Base-by-base conservation (phyloP, 1,140 invertebrate genomes). In the Drosophila subpulchrella region DNA sequence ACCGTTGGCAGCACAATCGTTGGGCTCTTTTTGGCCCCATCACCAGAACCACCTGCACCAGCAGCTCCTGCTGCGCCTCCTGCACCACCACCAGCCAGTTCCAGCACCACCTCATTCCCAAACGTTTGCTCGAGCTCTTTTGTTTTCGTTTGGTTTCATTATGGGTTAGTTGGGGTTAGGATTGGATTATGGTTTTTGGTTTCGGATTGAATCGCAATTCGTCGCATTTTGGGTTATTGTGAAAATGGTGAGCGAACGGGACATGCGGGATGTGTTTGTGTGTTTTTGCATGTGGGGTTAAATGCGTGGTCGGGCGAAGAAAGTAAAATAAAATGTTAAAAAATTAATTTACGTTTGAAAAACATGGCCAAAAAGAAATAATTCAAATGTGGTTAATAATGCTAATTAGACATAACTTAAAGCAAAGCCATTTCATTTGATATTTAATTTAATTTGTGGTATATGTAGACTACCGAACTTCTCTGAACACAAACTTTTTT, bases 91-190 rank as follows among this genome's bases (percentile, higher is more conserved):
- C 59, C 63, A 68, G 67, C 63, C 65, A 81, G 53, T 65, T 81
- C 84, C 48, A 89, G 81, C 77, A 78, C 75, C 55, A 75, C 77
- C 46, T 89, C 84, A 59, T 89, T 81, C 80, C 68, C 54, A 36
- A 82, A 76, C 12, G 59, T 63, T 78, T 86, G 76, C 47, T 89
- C 84, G 50, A 84, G 73, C 58, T 88, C 84, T 88, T 62, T 75
- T 15, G 15, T 68, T 63, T 44, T 48, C 7, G 2, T 54, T 62
- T 7, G 32, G 17, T 61, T 57, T 75, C 24, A 11, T 55, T 46
- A 15, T 59, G 44, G 55, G 65, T 72, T 71, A 71, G 68, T 72
- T 72, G 38, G 66, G 68, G 54, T 61, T 51, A 61, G 51, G 68
- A 38, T 48, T 60, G 34, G 55, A 42, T 62, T 48, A 15, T n/a